These are phyloP conservation scores for Andrena bucephala DNA, from an alignment of 2,888 invertebrate genomes.

Conservation along the genomic window DNA sequence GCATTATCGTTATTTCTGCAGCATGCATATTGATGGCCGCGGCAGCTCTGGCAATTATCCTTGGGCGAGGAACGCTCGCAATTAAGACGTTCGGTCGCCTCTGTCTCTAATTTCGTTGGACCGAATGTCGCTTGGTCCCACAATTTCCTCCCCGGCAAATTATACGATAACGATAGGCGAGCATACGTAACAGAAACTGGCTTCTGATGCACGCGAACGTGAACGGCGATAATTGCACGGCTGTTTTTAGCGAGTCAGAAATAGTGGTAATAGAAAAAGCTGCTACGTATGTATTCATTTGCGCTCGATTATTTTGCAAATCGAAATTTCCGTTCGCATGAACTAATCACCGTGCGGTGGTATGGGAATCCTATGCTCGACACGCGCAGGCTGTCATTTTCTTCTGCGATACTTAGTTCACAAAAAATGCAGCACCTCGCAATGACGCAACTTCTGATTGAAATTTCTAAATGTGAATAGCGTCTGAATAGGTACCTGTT, in stretches of 20 bases:
- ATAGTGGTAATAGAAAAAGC: background rate
- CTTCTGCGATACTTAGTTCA: too few relatives aligned
- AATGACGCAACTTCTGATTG: too few relatives aligned
- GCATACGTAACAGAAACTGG: too few relatives aligned
- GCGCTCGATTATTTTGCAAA: background rate
- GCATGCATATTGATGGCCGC: background rate
- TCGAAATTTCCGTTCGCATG: background rate
- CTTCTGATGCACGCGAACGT: background rate
- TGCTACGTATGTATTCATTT: background rate
- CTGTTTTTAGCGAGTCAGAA: conserved; percentile 1
- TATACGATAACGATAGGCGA: too few relatives aligned
- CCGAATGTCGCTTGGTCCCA: background rate
- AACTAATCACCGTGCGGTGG: too few relatives aligned
- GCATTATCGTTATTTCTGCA: conserved; percentile 8
- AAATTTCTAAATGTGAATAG: too few relatives aligned
- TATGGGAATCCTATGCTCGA: too few relatives aligned
- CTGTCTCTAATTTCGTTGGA: background rate
- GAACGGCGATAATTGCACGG: background rate
- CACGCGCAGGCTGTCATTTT: too few relatives aligned
- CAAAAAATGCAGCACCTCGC: too few relatives aligned
- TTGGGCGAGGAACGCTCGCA: background rate
- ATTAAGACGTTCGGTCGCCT: background rate
- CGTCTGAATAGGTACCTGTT: too few relatives aligned
- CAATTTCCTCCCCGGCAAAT: too few relatives aligned
- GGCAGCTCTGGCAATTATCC: background rate